Evolutionary conservation across 1,140 invertebrate species (phyloP).

Genomic region (Pinna nobilis): DNA sequence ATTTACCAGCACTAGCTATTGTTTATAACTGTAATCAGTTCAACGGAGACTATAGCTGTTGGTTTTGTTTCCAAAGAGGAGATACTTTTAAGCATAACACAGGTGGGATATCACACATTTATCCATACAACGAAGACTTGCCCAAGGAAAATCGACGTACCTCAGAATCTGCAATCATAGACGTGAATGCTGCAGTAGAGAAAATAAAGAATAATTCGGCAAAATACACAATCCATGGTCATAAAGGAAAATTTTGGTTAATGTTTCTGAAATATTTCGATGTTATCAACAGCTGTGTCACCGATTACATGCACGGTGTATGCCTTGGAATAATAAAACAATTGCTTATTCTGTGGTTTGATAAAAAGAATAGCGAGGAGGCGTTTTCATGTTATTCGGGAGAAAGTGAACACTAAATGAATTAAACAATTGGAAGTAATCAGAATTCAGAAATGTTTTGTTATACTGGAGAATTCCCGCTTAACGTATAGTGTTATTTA

Average conservation of each 20-base stretch:
- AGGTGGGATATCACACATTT: conserved; percentile 18
- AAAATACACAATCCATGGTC: conserved; percentile 28
- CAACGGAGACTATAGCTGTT: conserved; percentile 29
- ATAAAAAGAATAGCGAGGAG: conserved; percentile 23
- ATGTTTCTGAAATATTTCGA: conserved; percentile 37
- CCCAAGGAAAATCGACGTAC: conserved; percentile 3
- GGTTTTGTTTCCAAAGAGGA: conserved; percentile 9
- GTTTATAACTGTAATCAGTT: conserved; percentile 27
- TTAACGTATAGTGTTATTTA: conserved; percentile 6
- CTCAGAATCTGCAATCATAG: not conserved
- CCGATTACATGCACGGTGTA: conserved; percentile 47
- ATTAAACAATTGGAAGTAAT: conserved; percentile 44
- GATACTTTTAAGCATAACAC: conserved; percentile 16
- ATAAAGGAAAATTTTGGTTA: conserved; percentile 42
- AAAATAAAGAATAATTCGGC: conserved; percentile 1
- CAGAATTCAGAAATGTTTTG: conserved; percentile 43
- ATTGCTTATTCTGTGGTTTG: conserved; percentile 41
- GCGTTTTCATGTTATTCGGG: conserved; percentile 10
- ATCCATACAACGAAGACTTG: not conserved
- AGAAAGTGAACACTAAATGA: conserved; percentile 26
- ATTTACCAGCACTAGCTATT: conserved; percentile 25
- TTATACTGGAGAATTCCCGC: conserved; percentile 37
- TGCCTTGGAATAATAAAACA: conserved; percentile 39
- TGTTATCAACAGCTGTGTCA: conserved; percentile 34
- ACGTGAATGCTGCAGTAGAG: not conserved